Percentiles rank a stretch among this genome's conserved stretches.
Conservation (phyloP, 2,888 invertebrate species). For the Hypselothyrea guttata region DNA sequence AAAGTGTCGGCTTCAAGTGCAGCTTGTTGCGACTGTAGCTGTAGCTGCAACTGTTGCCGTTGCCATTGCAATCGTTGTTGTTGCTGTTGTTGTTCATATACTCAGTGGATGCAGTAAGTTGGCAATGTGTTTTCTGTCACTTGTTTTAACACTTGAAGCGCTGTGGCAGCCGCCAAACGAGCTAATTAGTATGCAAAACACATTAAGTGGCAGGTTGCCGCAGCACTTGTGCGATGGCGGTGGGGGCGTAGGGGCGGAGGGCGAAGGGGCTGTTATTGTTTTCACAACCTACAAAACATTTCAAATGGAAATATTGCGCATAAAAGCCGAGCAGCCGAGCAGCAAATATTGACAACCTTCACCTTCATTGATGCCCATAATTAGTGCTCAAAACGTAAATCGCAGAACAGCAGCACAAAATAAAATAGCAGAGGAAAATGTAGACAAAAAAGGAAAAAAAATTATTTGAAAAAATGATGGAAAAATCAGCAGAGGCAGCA, state of each 20-base stretch:
- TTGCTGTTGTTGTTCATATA: conserved; percentile 25
- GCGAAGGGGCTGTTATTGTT: conserved; percentile 42
- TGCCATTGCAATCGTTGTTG: conserved; percentile 20
- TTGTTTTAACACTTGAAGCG: conserved; percentile 63
- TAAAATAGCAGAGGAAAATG: not conserved
- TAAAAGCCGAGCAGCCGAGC: conserved; percentile 33
- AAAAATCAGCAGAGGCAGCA: conserved; percentile 11
- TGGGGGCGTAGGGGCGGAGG: conserved; percentile 1
- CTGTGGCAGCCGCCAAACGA: conserved; percentile 64
- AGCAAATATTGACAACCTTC: conserved; percentile 75
- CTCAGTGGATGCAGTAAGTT: conserved; percentile 52
- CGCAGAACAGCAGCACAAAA: conserved; percentile 12
- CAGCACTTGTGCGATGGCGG: conserved; percentile 40
- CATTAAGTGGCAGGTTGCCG: conserved; percentile 74
- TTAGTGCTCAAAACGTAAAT: conserved; percentile 58
- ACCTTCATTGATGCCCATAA: conserved; percentile 73
- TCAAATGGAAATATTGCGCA: conserved; percentile 59
- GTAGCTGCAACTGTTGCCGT: conserved; percentile 16
- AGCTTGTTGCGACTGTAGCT: conserved; percentile 30
- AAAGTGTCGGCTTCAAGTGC: conserved; percentile 61
- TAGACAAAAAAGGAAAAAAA: too few species aligned
- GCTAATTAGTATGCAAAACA: conserved; percentile 74
- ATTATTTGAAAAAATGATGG: conserved; percentile 1
- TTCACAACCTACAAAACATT: conserved; percentile 66
- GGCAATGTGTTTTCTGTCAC: conserved; percentile 57